Conservation (phyloP, 2,888 invertebrate species). For the Cephonodes hylas region DNA sequence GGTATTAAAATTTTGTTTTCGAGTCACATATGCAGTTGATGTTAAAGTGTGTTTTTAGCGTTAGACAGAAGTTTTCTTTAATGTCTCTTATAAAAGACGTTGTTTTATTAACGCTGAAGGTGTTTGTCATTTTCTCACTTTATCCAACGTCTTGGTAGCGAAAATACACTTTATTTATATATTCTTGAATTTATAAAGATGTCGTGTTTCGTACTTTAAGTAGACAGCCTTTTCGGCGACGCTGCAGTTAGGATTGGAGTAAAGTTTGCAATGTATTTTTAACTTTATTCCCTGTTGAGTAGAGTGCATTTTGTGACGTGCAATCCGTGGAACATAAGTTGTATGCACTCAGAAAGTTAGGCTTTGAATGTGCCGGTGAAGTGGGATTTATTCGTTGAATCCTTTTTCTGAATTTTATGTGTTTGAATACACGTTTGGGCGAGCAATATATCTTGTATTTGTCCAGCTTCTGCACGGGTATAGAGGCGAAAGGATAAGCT, state of each 20-base stretch:
- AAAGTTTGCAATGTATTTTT: not conserved
- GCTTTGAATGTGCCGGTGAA: conserved; percentile 1
- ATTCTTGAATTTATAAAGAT: not conserved
- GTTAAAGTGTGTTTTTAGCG: too few relatives aligned
- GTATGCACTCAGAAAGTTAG: conserved; percentile 10
- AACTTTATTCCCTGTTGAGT: not conserved
- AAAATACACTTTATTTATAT: not conserved
- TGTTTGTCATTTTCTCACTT: not conserved
- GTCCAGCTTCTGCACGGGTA: not conserved
- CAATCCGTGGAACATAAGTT: not conserved
- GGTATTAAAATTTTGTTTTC: too few relatives aligned
- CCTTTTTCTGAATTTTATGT: not conserved
- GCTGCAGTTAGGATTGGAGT: not conserved
- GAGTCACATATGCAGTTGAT: too few relatives aligned
- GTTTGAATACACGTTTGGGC: not conserved
- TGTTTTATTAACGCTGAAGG: not conserved
- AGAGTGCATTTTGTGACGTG: not conserved
- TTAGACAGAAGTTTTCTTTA: too few relatives aligned
- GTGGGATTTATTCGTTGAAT: not conserved
- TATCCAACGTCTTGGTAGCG: not conserved
- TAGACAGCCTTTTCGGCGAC: conserved; percentile 4
- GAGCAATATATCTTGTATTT: not conserved
- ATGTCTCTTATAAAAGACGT: not conserved
- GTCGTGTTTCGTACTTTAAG: conserved; percentile 2
- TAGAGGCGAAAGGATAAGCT: not conserved